Conservation (phyloP, 2,888 invertebrate genomes). For the Gandaritis pyraliata region DNA sequence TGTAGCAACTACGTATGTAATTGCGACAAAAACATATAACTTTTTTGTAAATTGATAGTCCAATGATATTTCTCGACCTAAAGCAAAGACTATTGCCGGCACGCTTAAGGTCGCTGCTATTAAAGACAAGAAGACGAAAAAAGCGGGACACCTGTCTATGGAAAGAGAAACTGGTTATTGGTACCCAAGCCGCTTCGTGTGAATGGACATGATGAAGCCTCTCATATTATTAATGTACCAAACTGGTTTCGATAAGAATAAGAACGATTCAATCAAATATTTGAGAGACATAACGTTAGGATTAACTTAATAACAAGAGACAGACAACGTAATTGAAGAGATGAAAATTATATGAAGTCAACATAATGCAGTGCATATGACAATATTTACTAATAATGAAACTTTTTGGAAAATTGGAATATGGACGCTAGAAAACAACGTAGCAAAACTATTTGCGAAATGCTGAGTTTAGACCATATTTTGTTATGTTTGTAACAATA, state of each 20-base stretch:
- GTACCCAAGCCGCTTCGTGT: slow-evolving; percentile 59
- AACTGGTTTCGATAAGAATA: slow-evolving; percentile 65
- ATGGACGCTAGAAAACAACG: neutral
- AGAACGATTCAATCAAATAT: slow-evolving; percentile 55
- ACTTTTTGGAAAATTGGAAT: neutral
- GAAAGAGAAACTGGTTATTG: slow-evolving; percentile 73
- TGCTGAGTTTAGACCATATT: neutral
- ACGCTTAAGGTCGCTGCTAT: slow-evolving; percentile 56
- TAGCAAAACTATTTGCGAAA: neutral
- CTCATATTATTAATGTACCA: slow-evolving; percentile 60
- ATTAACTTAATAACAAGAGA: slow-evolving; percentile 20
- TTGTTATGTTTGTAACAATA: neutral
- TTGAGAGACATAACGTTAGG: slow-evolving; percentile 41
- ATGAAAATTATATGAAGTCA: neutral
- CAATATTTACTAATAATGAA: neutral
- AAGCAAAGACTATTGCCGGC: slow-evolving; percentile 39
- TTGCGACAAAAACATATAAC: slow-evolving; percentile 9
- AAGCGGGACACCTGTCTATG: slow-evolving; percentile 70
- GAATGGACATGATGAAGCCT: slow-evolving; percentile 72
- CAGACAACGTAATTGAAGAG: slow-evolving; percentile 6
- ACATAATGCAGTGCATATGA: neutral
- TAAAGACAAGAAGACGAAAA: slow-evolving; percentile 48
- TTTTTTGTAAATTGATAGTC: slow-evolving; percentile 12
- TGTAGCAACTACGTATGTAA: neutral
- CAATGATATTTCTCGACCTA: slow-evolving; percentile 17